Evolutionary conservation across 2,113 vertebrate genomes (phyloP).

Genomic region (Amblyornis subalaris): DNA sequence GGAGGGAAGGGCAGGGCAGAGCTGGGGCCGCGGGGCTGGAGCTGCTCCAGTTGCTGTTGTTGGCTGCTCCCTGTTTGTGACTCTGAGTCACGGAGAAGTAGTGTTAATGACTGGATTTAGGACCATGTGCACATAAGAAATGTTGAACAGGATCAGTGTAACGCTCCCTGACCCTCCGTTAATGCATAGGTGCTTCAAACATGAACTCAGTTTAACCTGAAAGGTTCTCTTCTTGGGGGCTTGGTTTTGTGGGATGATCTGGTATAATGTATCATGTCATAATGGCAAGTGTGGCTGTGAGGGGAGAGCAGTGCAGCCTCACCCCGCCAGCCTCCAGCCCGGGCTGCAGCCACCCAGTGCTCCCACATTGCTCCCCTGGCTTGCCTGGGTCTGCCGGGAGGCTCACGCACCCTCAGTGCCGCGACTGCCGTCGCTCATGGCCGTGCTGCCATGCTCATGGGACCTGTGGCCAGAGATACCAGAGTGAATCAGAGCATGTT

Average conservation of each 20-base stretch:
- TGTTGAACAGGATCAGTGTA: rapidly evolving
- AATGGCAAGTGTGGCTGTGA: rapidly evolving
- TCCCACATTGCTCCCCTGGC: background rate
- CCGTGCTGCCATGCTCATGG: background rate
- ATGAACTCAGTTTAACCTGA: rapidly evolving
- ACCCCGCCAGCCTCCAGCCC: background rate
- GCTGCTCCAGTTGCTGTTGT: rapidly evolving
- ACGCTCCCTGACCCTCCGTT: background rate
- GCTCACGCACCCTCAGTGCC: background rate
- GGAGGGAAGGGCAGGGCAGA: background rate
- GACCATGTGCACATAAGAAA: background rate
- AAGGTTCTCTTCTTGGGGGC: background rate
- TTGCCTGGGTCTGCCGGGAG: background rate
- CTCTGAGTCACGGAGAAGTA: background rate
- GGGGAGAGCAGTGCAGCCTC: rapidly evolving
- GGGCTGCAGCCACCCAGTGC: background rate
- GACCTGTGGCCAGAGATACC: background rate
- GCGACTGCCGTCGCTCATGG: background rate
- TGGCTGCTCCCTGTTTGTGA: background rate
- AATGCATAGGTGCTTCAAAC: rapidly evolving
- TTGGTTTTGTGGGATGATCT: background rate
- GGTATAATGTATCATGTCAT: rapidly evolving
- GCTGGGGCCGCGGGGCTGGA: background rate
- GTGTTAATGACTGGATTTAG: background rate
- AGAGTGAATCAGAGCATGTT: background rate